Evolutionary conservation across 2,888 invertebrate species (phyloP).

Genomic region (Erebia ligea): DNA sequence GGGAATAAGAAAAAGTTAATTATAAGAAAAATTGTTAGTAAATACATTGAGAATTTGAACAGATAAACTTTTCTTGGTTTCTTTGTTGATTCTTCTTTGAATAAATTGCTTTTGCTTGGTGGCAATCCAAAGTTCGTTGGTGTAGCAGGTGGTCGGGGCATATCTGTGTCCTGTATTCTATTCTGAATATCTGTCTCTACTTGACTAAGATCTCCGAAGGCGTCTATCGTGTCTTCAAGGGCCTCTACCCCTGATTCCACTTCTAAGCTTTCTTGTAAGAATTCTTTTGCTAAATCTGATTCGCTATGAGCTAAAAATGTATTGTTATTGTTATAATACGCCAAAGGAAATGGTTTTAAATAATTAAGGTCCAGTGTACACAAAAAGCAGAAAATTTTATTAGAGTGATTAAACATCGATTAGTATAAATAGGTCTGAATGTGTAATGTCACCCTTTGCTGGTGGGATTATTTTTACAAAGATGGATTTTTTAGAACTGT

Average conservation of each 20-base stretch:
- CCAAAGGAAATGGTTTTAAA: background rate
- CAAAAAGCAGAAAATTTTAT: background rate
- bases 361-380: background rate
- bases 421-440: background rate
- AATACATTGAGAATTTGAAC: slow-evolving; percentile 66
- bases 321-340: background rate
- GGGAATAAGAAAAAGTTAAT: slow-evolving; percentile 68
- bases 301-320: slow-evolving; percentile 56
- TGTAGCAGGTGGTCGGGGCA: slow-evolving; percentile 42
- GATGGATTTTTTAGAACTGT: too few relatives aligned
- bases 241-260: slow-evolving; percentile 81
- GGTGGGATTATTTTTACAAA: background rate
- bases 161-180: slow-evolving; percentile 45
- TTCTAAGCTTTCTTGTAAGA: slow-evolving; percentile 62
- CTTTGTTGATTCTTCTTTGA: slow-evolving; percentile 40
- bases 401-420: background rate
- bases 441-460: background rate
- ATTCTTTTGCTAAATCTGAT: slow-evolving; percentile 58
- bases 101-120: slow-evolving; percentile 61
- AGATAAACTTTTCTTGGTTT: slow-evolving; percentile 59
- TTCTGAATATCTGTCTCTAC: slow-evolving; percentile 45
- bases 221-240: slow-evolving; percentile 73
- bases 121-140: slow-evolving; percentile 58
- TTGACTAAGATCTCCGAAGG: slow-evolving; percentile 58
- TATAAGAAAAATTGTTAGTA: slow-evolving; percentile 65